A percentile compares a stretch with the other conserved stretches of the same genome.
These are phyloP conservation scores for Balaenoptera acutorostrata DNA, from an alignment of 2,113 vertebrate species.

Conservation along the genomic window DNA sequence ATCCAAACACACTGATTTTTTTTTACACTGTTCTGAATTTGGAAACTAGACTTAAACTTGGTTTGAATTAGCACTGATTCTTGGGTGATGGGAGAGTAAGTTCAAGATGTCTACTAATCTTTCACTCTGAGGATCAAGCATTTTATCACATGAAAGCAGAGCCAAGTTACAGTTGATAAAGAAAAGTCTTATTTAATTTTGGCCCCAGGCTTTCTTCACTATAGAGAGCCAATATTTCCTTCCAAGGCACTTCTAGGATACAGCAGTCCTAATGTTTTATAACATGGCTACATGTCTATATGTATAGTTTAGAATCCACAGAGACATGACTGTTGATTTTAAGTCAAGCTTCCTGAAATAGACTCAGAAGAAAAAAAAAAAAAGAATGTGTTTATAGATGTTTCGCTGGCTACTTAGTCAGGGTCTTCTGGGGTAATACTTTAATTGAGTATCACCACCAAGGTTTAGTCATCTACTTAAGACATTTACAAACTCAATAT, in stretches of 20 bases:
- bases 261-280: constrained; percentile 40
- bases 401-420: neutral
- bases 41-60: constrained; percentile 47
- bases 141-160: constrained; percentile 41
- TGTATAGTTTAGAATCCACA: constrained; percentile 38
- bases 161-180: constrained; percentile 41
- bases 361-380: neutral
- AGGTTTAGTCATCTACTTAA: neutral
- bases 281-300: constrained; percentile 31
- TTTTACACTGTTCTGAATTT: constrained; percentile 36
- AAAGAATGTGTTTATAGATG: neutral
- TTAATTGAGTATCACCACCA: constrained; percentile 5
- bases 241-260: constrained; percentile 55
- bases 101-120: constrained; percentile 17
- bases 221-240: constrained; percentile 23
- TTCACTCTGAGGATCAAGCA: neutral
- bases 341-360: constrained; percentile 14
- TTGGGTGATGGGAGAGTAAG: neutral
- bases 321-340: neutral
- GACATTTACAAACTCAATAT: constrained; percentile 15
- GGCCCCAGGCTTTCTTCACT: constrained; percentile 5
- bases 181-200: constrained; percentile 66
- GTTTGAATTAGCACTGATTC: constrained; percentile 21
- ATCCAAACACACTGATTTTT: constrained; percentile 10
- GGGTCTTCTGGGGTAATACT: constrained; percentile 24